A percentile compares a stretch with the other conserved stretches of the same genome.
Conservation (phyloP, 2,113 vertebrate genomes). For the Epinephelus moara region DNA sequence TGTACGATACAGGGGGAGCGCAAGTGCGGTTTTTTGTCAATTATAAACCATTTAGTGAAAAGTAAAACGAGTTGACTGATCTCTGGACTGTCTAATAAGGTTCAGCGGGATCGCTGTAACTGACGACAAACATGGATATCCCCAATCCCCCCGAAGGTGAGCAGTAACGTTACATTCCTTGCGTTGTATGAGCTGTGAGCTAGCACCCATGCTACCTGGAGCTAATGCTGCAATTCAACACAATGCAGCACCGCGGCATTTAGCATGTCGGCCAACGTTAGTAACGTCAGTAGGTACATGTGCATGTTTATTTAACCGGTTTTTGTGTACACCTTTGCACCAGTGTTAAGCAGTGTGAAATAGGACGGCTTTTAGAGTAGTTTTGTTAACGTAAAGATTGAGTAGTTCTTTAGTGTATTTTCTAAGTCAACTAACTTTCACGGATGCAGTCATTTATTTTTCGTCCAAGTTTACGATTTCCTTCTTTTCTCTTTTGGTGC, state of each 20-base stretch:
- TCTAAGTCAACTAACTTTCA: neutral
- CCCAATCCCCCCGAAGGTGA: conserved; percentile 83
- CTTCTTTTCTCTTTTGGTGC: neutral
- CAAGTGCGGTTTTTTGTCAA: neutral
- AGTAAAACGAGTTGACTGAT: neutral
- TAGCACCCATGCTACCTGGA: conserved; percentile 33
- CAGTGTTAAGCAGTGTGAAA: neutral
- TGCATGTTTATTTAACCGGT: neutral
- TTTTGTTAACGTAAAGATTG: neutral
- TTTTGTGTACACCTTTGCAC: neutral
- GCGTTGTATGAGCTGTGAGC: neutral
- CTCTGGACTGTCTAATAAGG: neutral
- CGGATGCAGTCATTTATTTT: neutral
- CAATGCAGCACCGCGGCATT: neutral
- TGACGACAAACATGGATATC: conserved; percentile 75
- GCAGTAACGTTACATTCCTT: neutral
- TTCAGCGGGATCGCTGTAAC: neutral
- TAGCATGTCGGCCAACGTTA: conserved; percentile 2
- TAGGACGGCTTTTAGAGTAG: no score
- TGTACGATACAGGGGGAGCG: neutral
- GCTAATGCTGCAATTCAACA: neutral
- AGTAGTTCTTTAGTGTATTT: neutral
- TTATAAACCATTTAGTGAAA: neutral
- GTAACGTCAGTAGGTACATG: neutral
- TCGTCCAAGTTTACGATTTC: neutral